Base-by-base conservation (phyloP, 2,888 invertebrate genomes). In the Panopea generosa region DNA sequence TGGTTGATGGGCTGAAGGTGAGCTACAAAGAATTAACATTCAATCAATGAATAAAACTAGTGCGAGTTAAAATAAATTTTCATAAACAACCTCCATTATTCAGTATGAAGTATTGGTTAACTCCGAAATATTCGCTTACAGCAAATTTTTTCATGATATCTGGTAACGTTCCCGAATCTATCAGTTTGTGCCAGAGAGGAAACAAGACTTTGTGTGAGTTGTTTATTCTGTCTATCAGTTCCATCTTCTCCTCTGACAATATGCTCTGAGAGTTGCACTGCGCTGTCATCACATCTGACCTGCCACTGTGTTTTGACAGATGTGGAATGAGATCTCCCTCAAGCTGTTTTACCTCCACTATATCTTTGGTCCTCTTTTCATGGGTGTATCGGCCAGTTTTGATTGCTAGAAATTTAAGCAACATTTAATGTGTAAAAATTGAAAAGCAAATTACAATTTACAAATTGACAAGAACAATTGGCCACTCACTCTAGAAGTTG, bases 371-470 rank as follows among this genome's bases (percentile, higher is more conserved):
- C 43, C 89, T 78, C 70, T 91, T 91, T 60, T 85, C 86, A 50
- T 90, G 88, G 6, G 91, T 90, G 74, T 91, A 91, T 38, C 91
- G 77, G 1, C 91, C 91, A 1, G 91, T 91, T 74, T 90, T 90
- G 33, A 91, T 91, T 3, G 91, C 91, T 91, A 83, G 16, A 78
- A 82, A n/a, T 29, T 47, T 0, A 62, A 18, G 18, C n/a, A 47
- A 18, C 47, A 47, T 4, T 18, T n/a, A 47, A 9, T n/a, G n/a
- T 47, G 47, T 20, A 47, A 20, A 47, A n/a, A 47, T 18, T 4
- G 20, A 47, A 6, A 6, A 18, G 7, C 6, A 47, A 16, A 9
- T 47, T 18, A 47, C 20, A 47, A 47, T 9, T 18, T 47, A 18
- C 47, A 18, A 4, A 27, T 26, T 16, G 24, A 53, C 24, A 53